Percentiles rank a stretch among this genome's conserved stretches.
These are phyloP conservation scores for Drosophila biarmipes DNA, from an alignment of 1,140 invertebrate species.

Conservation along the genomic window DNA sequence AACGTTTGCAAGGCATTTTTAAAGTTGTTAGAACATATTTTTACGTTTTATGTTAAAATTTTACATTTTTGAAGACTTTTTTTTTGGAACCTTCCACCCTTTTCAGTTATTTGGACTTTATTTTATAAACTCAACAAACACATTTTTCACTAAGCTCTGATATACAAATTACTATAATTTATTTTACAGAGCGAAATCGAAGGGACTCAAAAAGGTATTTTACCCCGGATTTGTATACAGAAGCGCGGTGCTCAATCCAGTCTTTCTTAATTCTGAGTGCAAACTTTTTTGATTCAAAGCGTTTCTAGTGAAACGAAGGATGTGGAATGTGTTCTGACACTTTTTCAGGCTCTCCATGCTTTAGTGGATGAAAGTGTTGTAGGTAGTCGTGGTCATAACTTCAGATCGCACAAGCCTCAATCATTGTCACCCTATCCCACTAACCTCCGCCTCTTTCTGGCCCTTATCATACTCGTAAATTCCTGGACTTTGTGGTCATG, in stretches of 20 bases:
- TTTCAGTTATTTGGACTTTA: no score
- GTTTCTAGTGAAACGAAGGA: background rate
- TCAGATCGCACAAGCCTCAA: conserved; percentile 38
- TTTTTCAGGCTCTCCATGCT: conserved; percentile 1
- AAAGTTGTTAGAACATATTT: no score
- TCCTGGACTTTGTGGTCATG: conserved; percentile 11
- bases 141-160: no score
- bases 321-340: background rate
- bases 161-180: no score
- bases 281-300: background rate
- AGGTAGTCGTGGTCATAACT: conserved; percentile 29
- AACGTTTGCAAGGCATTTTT: no score
- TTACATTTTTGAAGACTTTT: background rate
- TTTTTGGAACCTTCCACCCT: no score
- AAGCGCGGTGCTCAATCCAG: no score
- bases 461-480: conserved; percentile 13
- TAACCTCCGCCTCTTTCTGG: background rate
- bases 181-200: no score
- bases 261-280: background rate
- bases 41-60: background rate
- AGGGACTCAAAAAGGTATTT: no score
- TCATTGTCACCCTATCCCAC: conserved; percentile 22
- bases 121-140: no score
- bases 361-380: conserved; percentile 3
- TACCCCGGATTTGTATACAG: no score